Evolutionary conservation across 2,113 vertebrate species (phyloP).

Genomic region (Apaloderma vittatum): DNA sequence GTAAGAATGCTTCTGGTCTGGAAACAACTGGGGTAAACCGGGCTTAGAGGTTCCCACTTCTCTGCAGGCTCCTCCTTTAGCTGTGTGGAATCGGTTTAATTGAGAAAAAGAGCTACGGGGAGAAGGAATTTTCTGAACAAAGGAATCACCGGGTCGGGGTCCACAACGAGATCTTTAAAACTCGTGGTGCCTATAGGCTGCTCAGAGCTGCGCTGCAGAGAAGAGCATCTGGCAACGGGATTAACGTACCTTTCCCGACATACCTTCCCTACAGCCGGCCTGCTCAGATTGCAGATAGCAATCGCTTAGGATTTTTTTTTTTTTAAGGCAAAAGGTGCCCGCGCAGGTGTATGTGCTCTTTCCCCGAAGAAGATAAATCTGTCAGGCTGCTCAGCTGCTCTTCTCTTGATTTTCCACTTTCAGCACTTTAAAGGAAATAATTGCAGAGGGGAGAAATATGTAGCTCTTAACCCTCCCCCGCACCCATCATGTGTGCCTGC

Average conservation of each 20-base stretch:
- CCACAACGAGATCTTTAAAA: background rate
- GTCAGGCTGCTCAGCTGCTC: conserved; percentile 68
- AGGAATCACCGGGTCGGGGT: background rate
- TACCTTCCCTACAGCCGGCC: conserved; percentile 20
- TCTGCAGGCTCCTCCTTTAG: background rate
- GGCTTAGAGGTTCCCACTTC: background rate
- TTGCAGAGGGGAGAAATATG: conserved; percentile 76
- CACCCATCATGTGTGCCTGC: conserved; percentile 58
- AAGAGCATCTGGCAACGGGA: conserved; percentile 2
- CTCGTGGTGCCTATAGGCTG: background rate
- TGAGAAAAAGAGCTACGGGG: background rate
- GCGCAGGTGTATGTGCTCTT: conserved; percentile 63
- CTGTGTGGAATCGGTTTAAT: background rate
- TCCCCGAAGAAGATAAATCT: conserved; percentile 75
- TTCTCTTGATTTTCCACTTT: conserved; percentile 68
- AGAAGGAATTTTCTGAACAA: background rate
- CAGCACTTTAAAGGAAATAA: conserved; percentile 72
- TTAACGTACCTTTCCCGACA: conserved; percentile 16
- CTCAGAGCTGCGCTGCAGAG: background rate
- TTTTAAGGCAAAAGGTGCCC: conserved; percentile 6
- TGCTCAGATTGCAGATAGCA: conserved; percentile 45
- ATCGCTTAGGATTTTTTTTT: background rate
- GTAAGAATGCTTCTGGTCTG: conserved; percentile 75
- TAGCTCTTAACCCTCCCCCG: conserved; percentile 46
- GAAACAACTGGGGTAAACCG: background rate